Evolutionary conservation across 64 coral and sea anemone species (phyloP).

Genomic region (Platygyra sinensis): DNA sequence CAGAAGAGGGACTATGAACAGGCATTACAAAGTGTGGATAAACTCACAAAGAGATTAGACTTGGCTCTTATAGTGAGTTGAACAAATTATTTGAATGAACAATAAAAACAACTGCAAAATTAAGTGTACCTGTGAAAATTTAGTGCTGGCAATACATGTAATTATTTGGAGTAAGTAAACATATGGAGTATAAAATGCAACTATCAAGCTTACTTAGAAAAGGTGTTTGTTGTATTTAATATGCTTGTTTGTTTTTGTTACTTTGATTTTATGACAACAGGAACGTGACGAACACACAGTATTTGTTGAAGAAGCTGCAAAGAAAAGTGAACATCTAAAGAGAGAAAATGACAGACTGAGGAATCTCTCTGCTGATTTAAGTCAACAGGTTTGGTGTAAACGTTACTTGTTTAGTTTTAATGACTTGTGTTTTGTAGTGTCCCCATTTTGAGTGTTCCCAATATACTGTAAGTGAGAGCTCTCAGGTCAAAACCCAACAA

Average conservation of each 20-base stretch:
- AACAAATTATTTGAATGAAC: not conserved
- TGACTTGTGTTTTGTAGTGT: too few relatives aligned
- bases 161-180: too few relatives aligned
- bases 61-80: slow-evolving; percentile 70
- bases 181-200: too few relatives aligned
- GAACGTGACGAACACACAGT: slow-evolving; percentile 69
- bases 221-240: not conserved
- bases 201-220: too few relatives aligned
- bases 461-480: too few relatives aligned
- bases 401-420: too few relatives aligned
- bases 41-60: slow-evolving; percentile 83
- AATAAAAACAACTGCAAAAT: too few relatives aligned
- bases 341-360: slow-evolving; percentile 91
- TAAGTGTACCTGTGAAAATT: too few relatives aligned
- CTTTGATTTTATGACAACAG: slow-evolving; percentile 12
- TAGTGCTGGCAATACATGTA: too few relatives aligned
- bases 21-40: slow-evolving; percentile 86
- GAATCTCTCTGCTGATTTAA: slow-evolving; percentile 74
- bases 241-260: not conserved
- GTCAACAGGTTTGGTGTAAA: slow-evolving; percentile 75
- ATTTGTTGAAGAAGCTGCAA: slow-evolving; percentile 65
- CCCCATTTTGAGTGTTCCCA: too few relatives aligned
- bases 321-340: slow-evolving; percentile 75
- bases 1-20: slow-evolving; percentile 92
- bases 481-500: too few relatives aligned